phyloP scores from a whole-genome alignment of 2,113 vertebrate genomes.

The Gallinago jamesoni region DNA sequence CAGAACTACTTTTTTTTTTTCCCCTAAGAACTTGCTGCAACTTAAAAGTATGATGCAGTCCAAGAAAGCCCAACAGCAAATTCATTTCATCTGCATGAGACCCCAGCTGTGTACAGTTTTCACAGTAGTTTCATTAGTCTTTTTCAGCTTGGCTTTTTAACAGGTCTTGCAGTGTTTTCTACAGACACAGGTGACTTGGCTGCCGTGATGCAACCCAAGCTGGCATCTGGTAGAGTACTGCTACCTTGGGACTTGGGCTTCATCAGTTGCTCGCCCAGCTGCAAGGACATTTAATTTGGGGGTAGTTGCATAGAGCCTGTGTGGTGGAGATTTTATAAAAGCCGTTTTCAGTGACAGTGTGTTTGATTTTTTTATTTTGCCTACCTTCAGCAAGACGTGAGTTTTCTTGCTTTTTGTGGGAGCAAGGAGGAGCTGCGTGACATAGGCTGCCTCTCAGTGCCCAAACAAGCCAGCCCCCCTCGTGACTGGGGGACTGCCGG shows the following conservation, averaged over 20 bases:
- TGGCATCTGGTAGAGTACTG: background rate
- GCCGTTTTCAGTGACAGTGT: background rate
- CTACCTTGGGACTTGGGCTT: background rate
- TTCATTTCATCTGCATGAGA: background rate
- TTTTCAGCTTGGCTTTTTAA: background rate
- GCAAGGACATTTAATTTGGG: background rate
- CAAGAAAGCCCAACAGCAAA: background rate
- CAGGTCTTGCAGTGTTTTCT: background rate
- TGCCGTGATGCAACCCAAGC: background rate
- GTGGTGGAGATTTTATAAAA: background rate
- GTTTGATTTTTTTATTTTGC: background rate
- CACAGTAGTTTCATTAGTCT: background rate
- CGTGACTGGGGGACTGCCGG: rapidly evolving
- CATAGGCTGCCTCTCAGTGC: rapidly evolving
- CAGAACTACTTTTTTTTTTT: background rate
- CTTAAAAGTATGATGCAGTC: background rate
- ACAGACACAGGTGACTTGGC: background rate
- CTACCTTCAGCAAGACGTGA: background rate
- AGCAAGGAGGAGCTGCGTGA: background rate
- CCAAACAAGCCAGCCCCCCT: background rate
- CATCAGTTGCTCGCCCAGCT: background rate
- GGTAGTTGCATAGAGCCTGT: background rate
- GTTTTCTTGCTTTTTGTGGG: background rate
- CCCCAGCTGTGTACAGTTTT: background rate
- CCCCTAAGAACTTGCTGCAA: background rate